Base-by-base conservation (phyloP, 2,797 vertebrate genomes). In the Pangasius larnaudii region DNA sequence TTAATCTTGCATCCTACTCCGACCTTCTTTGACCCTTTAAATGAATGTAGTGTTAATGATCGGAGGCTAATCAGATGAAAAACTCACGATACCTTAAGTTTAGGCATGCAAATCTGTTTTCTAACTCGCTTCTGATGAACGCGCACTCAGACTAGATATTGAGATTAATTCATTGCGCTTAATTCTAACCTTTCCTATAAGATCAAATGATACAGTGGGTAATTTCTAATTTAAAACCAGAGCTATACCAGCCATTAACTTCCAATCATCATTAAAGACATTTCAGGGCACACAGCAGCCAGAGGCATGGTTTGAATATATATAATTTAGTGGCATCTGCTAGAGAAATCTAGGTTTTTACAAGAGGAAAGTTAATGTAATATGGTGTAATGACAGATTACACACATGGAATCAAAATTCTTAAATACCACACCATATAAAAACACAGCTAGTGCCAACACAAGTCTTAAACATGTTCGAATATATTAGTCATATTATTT, bases 141-240 rank as follows among this genome's bases (percentile, higher is more conserved):
- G 93, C 92, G 53, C 75, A 77, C 75, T 90, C 77, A 88, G 56
- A 93, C 75, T 84, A 91, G 92, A 93, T 93, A 92, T 93, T 92
- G 92, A 95, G 95, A 95, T 94, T 91, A 94, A 95, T 94, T 92
- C 87, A 91, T 93, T 93, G 93, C 94, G 94, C 94, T 96, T 95
- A 94, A 95, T 93, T 86, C 91, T 95, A 94, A 95, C 94, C 94
- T 95, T 94, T 94, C 90, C 92, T 90, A 93, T 91, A 94, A 95
- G 94, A 84, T 95, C 93, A 94, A 93, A 93, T 90, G 86, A 89
- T 93, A 90, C 92, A 91, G 91, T 61, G 91, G 93, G 92, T 95
- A 94, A 94, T 94, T 94, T 95, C 93, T 95, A 92, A 95, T 95
- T 95, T 96, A 94, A 95, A 95, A 94, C 88, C 90, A 90, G 92